These are phyloP conservation scores for Tiaroga cobitis DNA, from an alignment of 2,797 vertebrate genomes.

Conservation along the genomic window DNA sequence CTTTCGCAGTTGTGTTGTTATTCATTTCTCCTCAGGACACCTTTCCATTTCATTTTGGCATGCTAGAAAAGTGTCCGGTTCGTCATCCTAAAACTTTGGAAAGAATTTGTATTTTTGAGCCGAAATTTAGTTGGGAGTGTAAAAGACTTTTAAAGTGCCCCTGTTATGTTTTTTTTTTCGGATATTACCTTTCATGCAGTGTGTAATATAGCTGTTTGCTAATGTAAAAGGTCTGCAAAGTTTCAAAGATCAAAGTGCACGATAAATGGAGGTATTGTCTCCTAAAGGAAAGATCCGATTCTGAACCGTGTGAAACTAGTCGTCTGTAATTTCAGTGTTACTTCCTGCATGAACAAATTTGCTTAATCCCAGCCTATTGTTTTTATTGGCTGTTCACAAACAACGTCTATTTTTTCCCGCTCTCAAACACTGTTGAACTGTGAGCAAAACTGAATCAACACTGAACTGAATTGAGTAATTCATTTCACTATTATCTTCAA, in stretches of 20 bases:
- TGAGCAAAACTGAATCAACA: neutral
- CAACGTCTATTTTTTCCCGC: neutral
- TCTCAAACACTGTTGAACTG: neutral
- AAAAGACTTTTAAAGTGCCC: neutral
- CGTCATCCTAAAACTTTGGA: neutral
- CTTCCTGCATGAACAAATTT: neutral
- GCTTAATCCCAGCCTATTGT: too few species aligned
- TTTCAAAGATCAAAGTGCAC: neutral
- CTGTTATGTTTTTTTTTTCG: neutral
- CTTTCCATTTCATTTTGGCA: neutral
- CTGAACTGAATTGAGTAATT: neutral
- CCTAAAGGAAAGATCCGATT: neutral
- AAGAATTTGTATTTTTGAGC: too few species aligned
- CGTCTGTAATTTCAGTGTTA: neutral
- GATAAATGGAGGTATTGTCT: neutral
- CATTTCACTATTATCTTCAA: neutral
- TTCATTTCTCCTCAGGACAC: slow-evolving; percentile 45
- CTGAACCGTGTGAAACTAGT: neutral
- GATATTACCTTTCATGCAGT: too few species aligned
- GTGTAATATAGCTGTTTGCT: neutral
- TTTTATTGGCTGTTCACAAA: neutral
- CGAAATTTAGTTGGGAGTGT: neutral
- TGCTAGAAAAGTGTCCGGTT: too few species aligned
- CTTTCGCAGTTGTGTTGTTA: neutral
- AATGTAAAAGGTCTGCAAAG: neutral